Conservation (phyloP, 2,113 vertebrate genomes). For the Gymnorhina tibicen region DNA sequence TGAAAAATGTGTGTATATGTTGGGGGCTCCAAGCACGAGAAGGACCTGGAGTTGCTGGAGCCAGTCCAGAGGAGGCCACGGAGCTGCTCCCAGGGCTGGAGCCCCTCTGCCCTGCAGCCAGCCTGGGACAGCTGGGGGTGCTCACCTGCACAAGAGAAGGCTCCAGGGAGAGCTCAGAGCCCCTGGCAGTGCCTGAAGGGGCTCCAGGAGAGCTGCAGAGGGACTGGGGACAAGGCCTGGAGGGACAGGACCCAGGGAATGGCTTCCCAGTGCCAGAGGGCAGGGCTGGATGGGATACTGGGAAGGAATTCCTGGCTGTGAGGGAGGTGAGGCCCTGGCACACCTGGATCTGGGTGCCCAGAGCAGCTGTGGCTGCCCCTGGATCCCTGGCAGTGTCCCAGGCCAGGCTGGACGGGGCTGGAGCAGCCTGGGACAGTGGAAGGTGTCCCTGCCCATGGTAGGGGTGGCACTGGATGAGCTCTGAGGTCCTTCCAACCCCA, state of each 20-base stretch:
- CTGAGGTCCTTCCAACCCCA: neutral
- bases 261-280: neutral
- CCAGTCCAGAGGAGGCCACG: neutral
- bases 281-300: neutral
- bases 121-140: neutral
- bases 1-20: rapidly evolving
- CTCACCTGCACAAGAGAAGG: neutral
- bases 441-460: neutral
- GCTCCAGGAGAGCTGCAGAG: neutral
- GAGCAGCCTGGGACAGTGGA: neutral
- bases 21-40: neutral
- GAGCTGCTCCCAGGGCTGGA: neutral
- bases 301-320: neutral
- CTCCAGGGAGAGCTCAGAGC: neutral
- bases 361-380: neutral
- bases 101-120: neutral
- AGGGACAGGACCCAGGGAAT: neutral
- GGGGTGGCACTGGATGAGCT: too few species aligned
- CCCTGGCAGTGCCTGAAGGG: neutral
- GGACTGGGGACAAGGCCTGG: neutral
- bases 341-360: neutral
- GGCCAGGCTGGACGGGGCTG: neutral
- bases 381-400: neutral
- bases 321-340: neutral
- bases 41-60: neutral